Percentiles rank a stretch among this genome's conserved stretches.
Conservation (phyloP, 2,888 invertebrate species). For the Tipula unca region DNA sequence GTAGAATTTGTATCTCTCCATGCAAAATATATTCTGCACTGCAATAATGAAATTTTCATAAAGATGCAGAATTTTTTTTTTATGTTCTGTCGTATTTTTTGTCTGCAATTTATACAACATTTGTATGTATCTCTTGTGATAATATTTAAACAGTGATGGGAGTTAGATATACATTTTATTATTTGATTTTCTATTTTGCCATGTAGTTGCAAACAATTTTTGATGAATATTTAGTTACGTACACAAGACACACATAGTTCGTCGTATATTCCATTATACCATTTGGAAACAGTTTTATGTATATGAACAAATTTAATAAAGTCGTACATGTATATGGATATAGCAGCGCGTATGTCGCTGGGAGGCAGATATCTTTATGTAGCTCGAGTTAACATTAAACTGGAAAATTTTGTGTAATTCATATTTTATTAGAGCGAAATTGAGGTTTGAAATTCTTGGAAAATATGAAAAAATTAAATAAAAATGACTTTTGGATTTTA, state of each 20-base stretch:
- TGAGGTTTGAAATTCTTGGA: not conserved
- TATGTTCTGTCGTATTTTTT: not conserved
- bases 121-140: not conserved
- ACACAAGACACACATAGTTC: not conserved
- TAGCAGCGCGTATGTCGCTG: too few relatives aligned
- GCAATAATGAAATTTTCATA: not conserved
- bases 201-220: not conserved
- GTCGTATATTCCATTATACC: not conserved
- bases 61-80: not conserved
- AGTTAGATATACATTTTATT: not conserved
- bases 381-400: too few relatives aligned
- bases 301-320: not conserved
- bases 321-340: not conserved
- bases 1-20: not conserved
- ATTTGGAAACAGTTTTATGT: not conserved
- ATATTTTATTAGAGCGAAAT: too few relatives aligned
- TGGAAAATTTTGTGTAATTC: too few relatives aligned
- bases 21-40: not conserved
- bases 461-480: not conserved
- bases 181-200: not conserved
- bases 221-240: not conserved
- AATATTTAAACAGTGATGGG: not conserved
- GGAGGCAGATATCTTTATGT: too few relatives aligned
- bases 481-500: too few relatives aligned
- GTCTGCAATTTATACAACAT: not conserved